Base-by-base conservation (phyloP, 2,113 vertebrate species). In the Podilymbus podiceps region DNA sequence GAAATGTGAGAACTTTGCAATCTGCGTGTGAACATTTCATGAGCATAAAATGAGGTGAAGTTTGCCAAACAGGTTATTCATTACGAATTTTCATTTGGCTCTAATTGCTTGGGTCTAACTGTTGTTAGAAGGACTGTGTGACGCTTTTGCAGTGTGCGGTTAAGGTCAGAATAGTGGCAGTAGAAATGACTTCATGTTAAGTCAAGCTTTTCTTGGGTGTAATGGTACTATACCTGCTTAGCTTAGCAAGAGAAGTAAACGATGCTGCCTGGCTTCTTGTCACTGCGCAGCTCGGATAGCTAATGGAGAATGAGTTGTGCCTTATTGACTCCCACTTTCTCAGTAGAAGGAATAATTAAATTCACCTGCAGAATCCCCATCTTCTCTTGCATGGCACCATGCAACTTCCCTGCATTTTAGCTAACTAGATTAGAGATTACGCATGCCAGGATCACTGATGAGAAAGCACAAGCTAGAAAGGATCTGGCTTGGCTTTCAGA, bases 361-460 rank as follows among this genome's bases (percentile, higher is more conserved):
- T 96, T 94, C 85, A 87, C 83, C 73, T 79, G 55, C 62, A 95
- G 90, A 94, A 89, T 71, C 67, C 74, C n/a, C 50, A 8, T 89
- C 81, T 87, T 24, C 77, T 96, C 92, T 72, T 85, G 66, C 38
- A 6, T 58, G 52, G 62, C 71, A 69, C 44, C 0, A 5, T 74
- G 87, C 84, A 95, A 73, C 50, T 88, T 90, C 55, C 42, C 78
- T 55, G 81, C 82, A 33, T 80, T 8, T 90, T 50, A 35, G 72
- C 84, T 82, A 96, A 90, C 74, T 50, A n/a, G 69, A 91, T 95
- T 92, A 95, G 87, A 79, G 84, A 82, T 96, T 82, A 79, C 11
- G 2, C 49, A 53, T 62, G 90, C 86, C 71, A 56, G 71, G 60
- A 46, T 88, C 46, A 15, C 62, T 42, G 87, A 87, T 76, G 94